Evolutionary conservation across 2,888 invertebrate genomes (phyloP), one percentile per base, ranked within the genome.

Genomic region (Pseudolycoriella hygida): DNA sequence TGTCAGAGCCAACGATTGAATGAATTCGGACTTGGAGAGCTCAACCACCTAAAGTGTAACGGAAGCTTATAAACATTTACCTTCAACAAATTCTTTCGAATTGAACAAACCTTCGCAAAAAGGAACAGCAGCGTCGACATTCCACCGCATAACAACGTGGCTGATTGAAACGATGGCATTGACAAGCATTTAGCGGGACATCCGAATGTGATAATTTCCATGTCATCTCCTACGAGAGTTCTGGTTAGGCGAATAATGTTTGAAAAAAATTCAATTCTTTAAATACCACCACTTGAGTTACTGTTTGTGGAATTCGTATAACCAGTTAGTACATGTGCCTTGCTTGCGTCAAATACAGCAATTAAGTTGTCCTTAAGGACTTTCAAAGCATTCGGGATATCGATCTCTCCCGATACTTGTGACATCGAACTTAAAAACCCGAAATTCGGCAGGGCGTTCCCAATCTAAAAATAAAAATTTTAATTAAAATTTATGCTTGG

Each of bases 111-210:
- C 62, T 78, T 69, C 1, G 80, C 81, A 54, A 77, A 79, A 0
- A 82, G 62, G 51, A 75, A 79, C 1, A 82, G 61, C 54, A 81
- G 68, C 40, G 76, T 64, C 8, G 76, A 73, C 1, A 76, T 66
- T 1, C 81, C 81, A 1, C 80, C 81, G 17, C 56, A 58, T 8
- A 65, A 54, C 4, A 56, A 52, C 15, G 60, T 57, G 8, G 66
- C 58, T 3, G 59, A 56, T 48, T 61, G 61, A 14, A 66, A 47
- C 2, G 66, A 60, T 37, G 56, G 53, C 1, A 63, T 51, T 37
- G 55, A 52, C 40, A 57, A 57, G 41, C 57, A 55, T 31, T 50
- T 14, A 42, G 61, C 48, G 32, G 57, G 56, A 18, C 43, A 12
- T 0, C 63, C 64, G 46, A 61, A 61, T 3, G 58, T 56, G 43